Conservation (phyloP, 2,888 invertebrate genomes). For the Holacanthella duospinosa region DNA sequence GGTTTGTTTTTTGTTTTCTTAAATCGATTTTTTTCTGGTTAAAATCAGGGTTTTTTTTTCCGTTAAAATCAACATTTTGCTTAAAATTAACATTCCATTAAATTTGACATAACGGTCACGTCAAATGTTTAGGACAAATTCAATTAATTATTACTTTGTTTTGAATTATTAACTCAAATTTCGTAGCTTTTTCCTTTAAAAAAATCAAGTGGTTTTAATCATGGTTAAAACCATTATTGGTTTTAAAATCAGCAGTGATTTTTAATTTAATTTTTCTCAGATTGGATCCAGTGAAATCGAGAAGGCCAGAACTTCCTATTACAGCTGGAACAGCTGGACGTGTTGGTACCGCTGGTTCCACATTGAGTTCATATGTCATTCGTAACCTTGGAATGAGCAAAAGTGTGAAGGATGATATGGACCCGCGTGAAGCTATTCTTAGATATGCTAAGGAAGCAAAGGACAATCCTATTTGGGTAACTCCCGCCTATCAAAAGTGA, state of each 20-base stretch:
- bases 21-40: too few species aligned
- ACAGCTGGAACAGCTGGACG: slow-evolving; percentile 75
- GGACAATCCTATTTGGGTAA: slow-evolving; percentile 93
- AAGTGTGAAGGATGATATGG: slow-evolving; percentile 75
- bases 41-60: too few species aligned
- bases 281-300: slow-evolving; percentile 67
- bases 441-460: slow-evolving; percentile 90
- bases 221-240: too few species aligned
- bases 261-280: slow-evolving; percentile 12
- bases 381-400: slow-evolving; percentile 89
- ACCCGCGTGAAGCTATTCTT: slow-evolving; percentile 88
- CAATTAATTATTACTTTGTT: too few species aligned
- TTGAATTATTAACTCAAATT: too few species aligned
- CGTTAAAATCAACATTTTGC: too few species aligned
- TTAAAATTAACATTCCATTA: background rate
- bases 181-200: too few species aligned
- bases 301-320: slow-evolving; percentile 72
- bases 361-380: slow-evolving; percentile 90
- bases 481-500: slow-evolving; percentile 70
- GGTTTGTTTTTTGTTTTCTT: background rate
- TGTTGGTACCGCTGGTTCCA: slow-evolving; percentile 88
- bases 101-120: background rate
- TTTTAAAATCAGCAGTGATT: background rate
- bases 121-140: too few species aligned
- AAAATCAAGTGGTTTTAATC: too few species aligned